phyloP scores from a whole-genome alignment of 1,140 invertebrate genomes.

The Elymnias hypermnestra region DNA sequence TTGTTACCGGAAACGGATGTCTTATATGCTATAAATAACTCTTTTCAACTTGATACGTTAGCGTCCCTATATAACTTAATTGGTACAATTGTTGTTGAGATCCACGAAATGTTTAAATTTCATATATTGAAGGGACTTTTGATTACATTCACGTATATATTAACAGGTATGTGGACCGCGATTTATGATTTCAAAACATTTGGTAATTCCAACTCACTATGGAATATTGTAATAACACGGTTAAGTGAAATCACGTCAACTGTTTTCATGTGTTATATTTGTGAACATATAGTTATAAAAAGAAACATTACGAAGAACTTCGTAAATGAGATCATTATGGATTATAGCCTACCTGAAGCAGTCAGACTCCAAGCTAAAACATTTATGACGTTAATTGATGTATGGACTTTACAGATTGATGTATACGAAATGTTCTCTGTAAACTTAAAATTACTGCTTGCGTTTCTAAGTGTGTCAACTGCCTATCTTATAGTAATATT shows the following conservation, averaged over 20 bases:
- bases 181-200: not conserved
- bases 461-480: slow-evolving; percentile 1
- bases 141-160: not conserved
- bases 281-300: not conserved
- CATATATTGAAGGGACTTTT: not conserved
- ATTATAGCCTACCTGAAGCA: not conserved
- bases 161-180: not conserved
- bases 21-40: no score
- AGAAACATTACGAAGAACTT: not conserved
- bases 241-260: not conserved
- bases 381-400: not conserved
- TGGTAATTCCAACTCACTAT: not conserved
- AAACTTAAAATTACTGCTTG: not conserved
- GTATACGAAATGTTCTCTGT: not conserved
- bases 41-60: no score
- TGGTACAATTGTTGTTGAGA: not conserved
- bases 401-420: not conserved
- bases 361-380: not conserved
- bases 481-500: slow-evolving; percentile 1
- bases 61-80: not conserved
- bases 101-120: not conserved
- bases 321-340: not conserved
- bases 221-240: not conserved
- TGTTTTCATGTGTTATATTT: not conserved
- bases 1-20: no score